phyloP scores from a whole-genome alignment of 2,113 vertebrate species.

The Oxyruncus cristatus region DNA sequence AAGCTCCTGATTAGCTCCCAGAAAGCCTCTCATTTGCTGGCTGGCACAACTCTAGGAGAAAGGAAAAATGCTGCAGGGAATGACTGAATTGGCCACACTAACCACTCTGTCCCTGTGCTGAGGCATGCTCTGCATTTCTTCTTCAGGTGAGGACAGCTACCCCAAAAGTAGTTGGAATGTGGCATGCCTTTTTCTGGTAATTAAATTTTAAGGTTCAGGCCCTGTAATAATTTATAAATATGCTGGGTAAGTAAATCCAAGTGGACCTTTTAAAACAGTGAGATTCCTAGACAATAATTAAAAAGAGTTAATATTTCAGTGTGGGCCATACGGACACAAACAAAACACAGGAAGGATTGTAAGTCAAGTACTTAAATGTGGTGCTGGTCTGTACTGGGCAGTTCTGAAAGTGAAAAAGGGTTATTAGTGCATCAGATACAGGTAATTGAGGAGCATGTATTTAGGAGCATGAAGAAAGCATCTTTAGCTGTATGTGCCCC shows the following conservation, averaged over 20 bases:
- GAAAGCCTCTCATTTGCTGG: not conserved
- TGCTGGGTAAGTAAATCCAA: not conserved
- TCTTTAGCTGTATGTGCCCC: not conserved
- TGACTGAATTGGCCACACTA: rapidly evolving
- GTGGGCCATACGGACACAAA: not conserved
- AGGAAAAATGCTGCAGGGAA: not conserved
- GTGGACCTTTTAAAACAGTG: not conserved
- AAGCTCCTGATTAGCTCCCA: not conserved
- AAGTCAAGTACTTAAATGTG: not conserved
- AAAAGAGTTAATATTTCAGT: not conserved
- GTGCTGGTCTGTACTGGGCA: not conserved
- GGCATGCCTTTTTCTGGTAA: not conserved
- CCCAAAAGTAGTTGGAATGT: not conserved
- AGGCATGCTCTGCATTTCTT: not conserved
- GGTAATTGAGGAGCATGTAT: not conserved
- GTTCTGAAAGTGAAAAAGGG: not conserved
- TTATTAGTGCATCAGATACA: not conserved
- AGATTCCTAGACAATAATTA: not conserved
- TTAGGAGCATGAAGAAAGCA: not conserved
- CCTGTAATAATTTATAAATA: not conserved
- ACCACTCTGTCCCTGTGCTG: not conserved
- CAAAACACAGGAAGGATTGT: not conserved
- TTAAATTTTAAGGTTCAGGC: not conserved
- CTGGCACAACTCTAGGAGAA: not conserved
- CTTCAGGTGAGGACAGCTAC: not conserved